phyloP scores from a whole-genome alignment of 1,140 invertebrate species.

The Drosophila gunungcola region DNA sequence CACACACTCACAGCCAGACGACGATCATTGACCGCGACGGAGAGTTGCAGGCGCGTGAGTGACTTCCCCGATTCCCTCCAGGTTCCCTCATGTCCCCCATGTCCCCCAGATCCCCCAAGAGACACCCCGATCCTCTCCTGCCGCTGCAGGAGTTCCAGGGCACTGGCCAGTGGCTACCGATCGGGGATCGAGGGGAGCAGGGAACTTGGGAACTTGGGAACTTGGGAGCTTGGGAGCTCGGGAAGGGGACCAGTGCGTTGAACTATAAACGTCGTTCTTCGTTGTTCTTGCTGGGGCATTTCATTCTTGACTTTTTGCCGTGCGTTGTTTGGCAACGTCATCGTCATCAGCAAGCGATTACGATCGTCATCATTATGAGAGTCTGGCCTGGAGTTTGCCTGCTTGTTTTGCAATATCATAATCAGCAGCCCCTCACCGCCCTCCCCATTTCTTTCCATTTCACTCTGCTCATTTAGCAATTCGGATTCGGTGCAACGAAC shows the following conservation, averaged over 20 bases:
- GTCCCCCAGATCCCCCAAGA: background rate
- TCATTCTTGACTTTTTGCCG: slow-evolving; percentile 73
- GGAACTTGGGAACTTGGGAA: background rate
- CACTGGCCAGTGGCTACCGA: slow-evolving; percentile 68
- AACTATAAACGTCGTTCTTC: slow-evolving; percentile 77
- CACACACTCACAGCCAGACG: slow-evolving; percentile 35
- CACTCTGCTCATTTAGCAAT: slow-evolving; percentile 44
- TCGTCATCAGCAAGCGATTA: slow-evolving; percentile 61
- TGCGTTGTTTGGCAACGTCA: slow-evolving; percentile 72
- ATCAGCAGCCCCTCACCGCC: slow-evolving; percentile 49
- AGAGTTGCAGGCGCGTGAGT: slow-evolving; percentile 61
- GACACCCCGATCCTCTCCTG: slow-evolving; percentile 7
- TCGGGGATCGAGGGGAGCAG: slow-evolving; percentile 2
- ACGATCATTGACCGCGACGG: slow-evolving; percentile 72
- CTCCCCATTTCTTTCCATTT: background rate
- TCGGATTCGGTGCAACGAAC: slow-evolving; percentile 70
- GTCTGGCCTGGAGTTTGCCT: slow-evolving; percentile 44
- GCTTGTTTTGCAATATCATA: slow-evolving; percentile 74
- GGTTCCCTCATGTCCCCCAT: background rate
- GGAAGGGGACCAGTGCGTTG: slow-evolving; percentile 61
- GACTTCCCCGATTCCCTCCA: slow-evolving; percentile 34
- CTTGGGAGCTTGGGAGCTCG: background rate
- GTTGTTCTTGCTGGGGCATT: slow-evolving; percentile 61
- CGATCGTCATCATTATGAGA: slow-evolving; percentile 64
- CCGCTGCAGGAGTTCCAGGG: slow-evolving; percentile 20